A percentile compares a stretch with the other conserved stretches of the same genome.
phyloP scores from a whole-genome alignment of 2,797 vertebrate genomes.

The Cichlasoma orientale region DNA sequence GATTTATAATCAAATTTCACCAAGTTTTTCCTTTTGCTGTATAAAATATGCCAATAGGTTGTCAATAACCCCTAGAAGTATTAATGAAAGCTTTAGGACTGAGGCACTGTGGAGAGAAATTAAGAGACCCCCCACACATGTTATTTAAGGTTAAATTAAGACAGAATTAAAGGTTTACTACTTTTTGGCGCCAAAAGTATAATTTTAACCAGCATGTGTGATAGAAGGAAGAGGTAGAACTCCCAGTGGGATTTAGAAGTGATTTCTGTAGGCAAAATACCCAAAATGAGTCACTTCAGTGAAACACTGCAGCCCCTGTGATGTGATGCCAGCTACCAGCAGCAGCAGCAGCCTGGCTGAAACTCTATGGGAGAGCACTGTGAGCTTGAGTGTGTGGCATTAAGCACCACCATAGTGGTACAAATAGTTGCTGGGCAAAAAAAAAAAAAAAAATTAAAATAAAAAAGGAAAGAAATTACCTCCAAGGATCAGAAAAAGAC shows the following conservation, averaged over 20 bases:
- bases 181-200: slow-evolving; percentile 21
- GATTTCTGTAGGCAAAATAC: slow-evolving; percentile 25
- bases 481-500: slow-evolving; percentile 66
- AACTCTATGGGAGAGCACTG: slow-evolving; percentile 50
- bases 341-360: slow-evolving; percentile 39
- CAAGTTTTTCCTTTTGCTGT: not conserved
- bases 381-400: slow-evolving; percentile 30
- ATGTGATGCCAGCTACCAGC: slow-evolving; percentile 65
- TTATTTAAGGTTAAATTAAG: slow-evolving; percentile 24
- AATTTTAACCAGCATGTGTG: slow-evolving; percentile 11
- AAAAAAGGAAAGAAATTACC: slow-evolving; percentile 14
- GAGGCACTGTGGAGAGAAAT: not conserved
- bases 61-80: not conserved
- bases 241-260: slow-evolving; percentile 6
- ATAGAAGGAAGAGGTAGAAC: slow-evolving; percentile 3
- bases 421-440: slow-evolving; percentile 25
- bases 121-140: slow-evolving; percentile 2
- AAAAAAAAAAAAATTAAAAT: not conserved
- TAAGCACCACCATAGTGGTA: slow-evolving; percentile 11
- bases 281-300: slow-evolving; percentile 33
- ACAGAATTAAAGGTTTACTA: slow-evolving; percentile 23
- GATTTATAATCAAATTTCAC: not conserved
- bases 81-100: not conserved
- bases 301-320: slow-evolving; percentile 41
- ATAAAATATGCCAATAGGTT: not conserved